Base-by-base conservation (phyloP, 2,113 vertebrate species). In the Cervus canadensis region DNA sequence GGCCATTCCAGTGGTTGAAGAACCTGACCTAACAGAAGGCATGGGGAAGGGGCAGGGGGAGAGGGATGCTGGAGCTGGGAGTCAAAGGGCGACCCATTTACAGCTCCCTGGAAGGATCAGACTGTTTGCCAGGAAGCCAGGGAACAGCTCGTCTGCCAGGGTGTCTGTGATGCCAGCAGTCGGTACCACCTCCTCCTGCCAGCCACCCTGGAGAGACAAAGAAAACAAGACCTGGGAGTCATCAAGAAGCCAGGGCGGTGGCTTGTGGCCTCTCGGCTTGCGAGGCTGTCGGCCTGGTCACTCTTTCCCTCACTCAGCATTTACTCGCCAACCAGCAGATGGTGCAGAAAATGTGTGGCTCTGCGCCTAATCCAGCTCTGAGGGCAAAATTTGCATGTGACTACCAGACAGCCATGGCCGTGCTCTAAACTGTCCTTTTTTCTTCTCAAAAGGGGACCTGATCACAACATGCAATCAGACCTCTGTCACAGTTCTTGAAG, bases 261-360 rank as follows among this genome's bases (percentile, higher is more conserved):
- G 43, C 84, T 94, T 17, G 52, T 23, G 19, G 89, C 54, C 92
- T 89, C 71, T 48, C 5, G 5, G 52, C 92, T 40, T 23, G 57
- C 92, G 40, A 7, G 33, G 89, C 93, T 52, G 54, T 50, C 48
- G 15, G 83, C 79, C 91, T 59, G 82, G 91, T 92, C 91, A 96
- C 87, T 95, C 74, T 96, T 88, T 64, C 71, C 88, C 88, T 96
- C n/a, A 2, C 89, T 97, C 97, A 97, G 97, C 96, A 95, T 87
- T 97, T 89, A 79, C 93, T 96, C 19, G 28, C 54, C 93, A 97
- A 62, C 67, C 94, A 96, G 95, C 96, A 98, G 96, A 94, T 36
- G 52, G 96, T 84, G 79, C 93, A 96, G 86, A 94, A 97, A 92
- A 59, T 16, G 76, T 17, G 19, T 45, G 7, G 57, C 28, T 36